Base-by-base conservation (phyloP, 2,888 invertebrate species). In the Linhomoeus sp. region DNA sequence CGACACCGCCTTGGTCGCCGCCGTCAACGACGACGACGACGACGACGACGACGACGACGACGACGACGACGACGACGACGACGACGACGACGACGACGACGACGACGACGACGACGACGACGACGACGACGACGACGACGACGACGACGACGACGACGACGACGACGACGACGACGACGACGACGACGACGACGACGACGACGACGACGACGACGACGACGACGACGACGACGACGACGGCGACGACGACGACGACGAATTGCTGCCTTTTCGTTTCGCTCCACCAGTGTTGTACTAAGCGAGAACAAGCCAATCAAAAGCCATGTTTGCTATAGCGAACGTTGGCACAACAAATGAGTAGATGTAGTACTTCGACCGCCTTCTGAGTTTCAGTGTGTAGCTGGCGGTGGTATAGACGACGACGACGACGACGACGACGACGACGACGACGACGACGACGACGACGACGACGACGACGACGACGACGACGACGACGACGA, bases 41-140 rank as follows among this genome's bases (percentile, higher is more conserved):
- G 39, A 39, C n/a, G 39, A 39, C n/a, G 39, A 39, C n/a, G 39
- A 39, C n/a, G 39, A 39, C n/a, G 39, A 39, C n/a, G 39, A 39
- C n/a, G 39, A 39, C n/a, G 39, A 39, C n/a, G 39, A 39, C n/a
- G 39, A 39, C n/a, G 39, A 19, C n/a, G 39, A 39, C n/a, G 39
- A 39, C n/a, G 39, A 39, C n/a, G 39, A 39, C n/a, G 39, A 39
- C n/a, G 39, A 39, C n/a, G 39, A 39, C n/a, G 39, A 39, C n/a
- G 39, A 39, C n/a, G 39, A 39, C n/a, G 39, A 39, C n/a, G 39
- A 39, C n/a, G 39, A 39, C n/a, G 39, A 39, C n/a, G 39, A 39
- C n/a, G 39, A 39, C n/a, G 39, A 39, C n/a, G 39, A 39, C n/a
- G 39, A 39, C n/a, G 39, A 39, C n/a, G 39, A 39, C n/a, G 39